Evolutionary conservation across 1,140 invertebrate genomes (phyloP).

Genomic region (Bombus superbus): DNA sequence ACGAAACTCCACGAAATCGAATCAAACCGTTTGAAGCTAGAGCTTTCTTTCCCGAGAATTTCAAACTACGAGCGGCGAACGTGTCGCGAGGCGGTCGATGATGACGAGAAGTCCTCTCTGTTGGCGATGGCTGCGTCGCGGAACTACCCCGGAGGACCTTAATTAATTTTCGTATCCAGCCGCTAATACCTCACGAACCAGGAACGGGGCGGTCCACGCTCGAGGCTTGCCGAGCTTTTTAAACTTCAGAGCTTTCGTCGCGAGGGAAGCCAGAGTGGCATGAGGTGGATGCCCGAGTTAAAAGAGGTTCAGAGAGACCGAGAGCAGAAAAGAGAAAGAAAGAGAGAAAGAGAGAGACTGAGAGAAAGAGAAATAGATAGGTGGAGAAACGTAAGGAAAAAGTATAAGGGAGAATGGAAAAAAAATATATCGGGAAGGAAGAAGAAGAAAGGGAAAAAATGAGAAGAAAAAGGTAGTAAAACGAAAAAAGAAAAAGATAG

Average conservation of each 20-base stretch:
- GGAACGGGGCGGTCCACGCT: constrained; percentile 40
- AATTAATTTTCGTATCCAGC: constrained; percentile 68
- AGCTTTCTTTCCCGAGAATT: not conserved
- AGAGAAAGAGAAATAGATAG: constrained; percentile 9
- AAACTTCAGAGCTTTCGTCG: constrained; percentile 65
- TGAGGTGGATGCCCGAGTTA: constrained; percentile 29
- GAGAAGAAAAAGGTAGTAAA: not conserved
- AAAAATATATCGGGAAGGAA: not conserved
- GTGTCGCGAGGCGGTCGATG: not conserved
- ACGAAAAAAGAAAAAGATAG: not conserved
- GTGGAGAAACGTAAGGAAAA: not conserved
- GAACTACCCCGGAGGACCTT: constrained; percentile 37
- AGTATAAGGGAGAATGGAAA: not conserved
- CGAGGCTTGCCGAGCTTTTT: constrained; percentile 58
- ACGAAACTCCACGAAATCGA: not conserved
- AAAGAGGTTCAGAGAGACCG: constrained; percentile 19
- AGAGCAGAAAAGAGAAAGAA: not conserved
- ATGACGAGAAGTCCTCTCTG: constrained; percentile 5
- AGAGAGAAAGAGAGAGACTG: not conserved
- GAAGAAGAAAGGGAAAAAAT: not conserved
- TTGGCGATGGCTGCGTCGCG: constrained; percentile 23
- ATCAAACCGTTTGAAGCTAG: not conserved
- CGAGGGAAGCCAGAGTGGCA: constrained; percentile 37
- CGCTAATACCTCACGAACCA: constrained; percentile 60
- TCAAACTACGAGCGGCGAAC: not conserved